Evolutionary conservation across 2,888 invertebrate genomes (phyloP), one percentile per base, ranked within the genome.

Genomic region (Epinotia brunnichana): DNA sequence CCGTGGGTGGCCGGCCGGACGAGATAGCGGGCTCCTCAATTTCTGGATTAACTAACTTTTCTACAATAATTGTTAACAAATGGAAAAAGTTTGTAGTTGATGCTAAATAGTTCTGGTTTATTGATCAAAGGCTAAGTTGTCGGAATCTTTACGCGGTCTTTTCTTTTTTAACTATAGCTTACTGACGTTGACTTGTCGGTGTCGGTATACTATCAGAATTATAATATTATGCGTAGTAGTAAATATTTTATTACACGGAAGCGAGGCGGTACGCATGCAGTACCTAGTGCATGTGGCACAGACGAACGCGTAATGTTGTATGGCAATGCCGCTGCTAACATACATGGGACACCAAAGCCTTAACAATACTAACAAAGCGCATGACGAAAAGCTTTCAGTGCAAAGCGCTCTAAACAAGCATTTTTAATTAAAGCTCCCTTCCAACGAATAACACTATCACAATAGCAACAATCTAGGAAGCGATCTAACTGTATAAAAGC

Each of bases 401-500:
- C 70, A 68, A 62, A 19, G 24, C 35, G 15, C 61, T 81, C 78
- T 85, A 85, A 84, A 85, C 88, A 87, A 90, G 85, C 86, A 87
- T 89, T 91, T 92, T 92, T 92, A 92, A 92, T 92, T 92, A 91
- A 91, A 90, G 83, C 82, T 85, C 88, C 91, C 90, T 87, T 83
- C 85, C 79, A 84, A 84, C 88, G 90, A 90, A 91, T 91, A 90
- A 87, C 82, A 82, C 81, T 86, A 89, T 88, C 87, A 92, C 92
- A 92, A 92, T 91, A 91, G 90, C 87, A 90, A 90, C 92, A 92
- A 93, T 92, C 91, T 91, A 91, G 89, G 86, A 90, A 90, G 86
- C 90, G 90, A 92, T 92, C 92, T 91, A 92, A 92, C 90, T 91
- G 90, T 91, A 91, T 91, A 91, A 91, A 92, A 87, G 89, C 89